Percentiles rank a stretch among this genome's conserved stretches.
These are phyloP conservation scores for Danionella cerebrum DNA, from an alignment of 2,113 vertebrate species.

Conservation along the genomic window DNA sequence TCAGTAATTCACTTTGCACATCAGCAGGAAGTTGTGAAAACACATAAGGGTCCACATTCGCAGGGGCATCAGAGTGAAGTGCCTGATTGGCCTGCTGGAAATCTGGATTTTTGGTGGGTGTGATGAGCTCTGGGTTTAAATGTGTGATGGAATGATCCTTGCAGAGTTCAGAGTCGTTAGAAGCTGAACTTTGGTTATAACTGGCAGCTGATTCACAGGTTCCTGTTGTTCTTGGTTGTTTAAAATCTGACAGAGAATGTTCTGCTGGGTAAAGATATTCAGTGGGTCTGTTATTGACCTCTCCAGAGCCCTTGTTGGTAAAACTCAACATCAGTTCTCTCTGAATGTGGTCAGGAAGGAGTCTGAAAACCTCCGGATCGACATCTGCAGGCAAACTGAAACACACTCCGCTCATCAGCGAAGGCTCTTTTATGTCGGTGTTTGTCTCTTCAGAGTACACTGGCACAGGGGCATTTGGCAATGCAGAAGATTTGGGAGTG, in stretches of 20 bases:
- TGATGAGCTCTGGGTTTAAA: background rate
- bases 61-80: slow-evolving; percentile 51
- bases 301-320: slow-evolving; percentile 19
- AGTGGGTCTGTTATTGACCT: background rate
- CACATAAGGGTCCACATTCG: slow-evolving; percentile 66
- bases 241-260: background rate
- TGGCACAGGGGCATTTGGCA: background rate
- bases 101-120: background rate
- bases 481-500: background rate
- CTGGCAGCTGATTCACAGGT: background rate
- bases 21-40: slow-evolving; percentile 78
- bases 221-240: background rate
- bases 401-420: background rate
- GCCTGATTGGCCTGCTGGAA: slow-evolving; percentile 10
- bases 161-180: background rate
- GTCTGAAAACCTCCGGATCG: slow-evolving; percentile 73
- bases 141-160: background rate
- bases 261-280: background rate
- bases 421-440: background rate
- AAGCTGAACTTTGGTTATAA: background rate
- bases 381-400: slow-evolving; percentile 51
- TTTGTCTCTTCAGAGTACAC: background rate
- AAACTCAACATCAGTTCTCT: slow-evolving; percentile 64
- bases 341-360: slow-evolving; percentile 76
- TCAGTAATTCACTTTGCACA: slow-evolving; percentile 70